These are phyloP conservation scores for Rhadina sibilatrix DNA, from an alignment of 2,113 vertebrate species.

Conservation along the genomic window DNA sequence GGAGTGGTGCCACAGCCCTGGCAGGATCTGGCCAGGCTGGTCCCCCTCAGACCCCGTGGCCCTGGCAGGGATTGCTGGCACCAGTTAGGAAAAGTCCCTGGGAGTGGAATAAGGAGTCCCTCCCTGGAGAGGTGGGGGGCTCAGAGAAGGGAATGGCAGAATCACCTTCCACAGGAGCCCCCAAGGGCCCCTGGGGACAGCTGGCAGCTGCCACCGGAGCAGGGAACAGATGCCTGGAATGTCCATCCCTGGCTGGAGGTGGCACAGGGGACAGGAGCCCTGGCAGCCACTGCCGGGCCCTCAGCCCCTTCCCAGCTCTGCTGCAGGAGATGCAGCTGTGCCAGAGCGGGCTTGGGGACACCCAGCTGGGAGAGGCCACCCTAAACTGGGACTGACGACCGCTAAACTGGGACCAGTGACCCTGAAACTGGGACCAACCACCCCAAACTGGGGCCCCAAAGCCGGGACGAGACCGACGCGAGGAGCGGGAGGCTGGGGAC, in stretches of 20 bases:
- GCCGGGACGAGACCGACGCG: rapidly evolving
- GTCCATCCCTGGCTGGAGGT: neutral
- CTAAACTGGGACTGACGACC: neutral
- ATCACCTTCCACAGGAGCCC: neutral
- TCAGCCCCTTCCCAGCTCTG: neutral
- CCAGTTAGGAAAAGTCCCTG: neutral
- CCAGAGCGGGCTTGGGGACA: rapidly evolving
- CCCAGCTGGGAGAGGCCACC: neutral
- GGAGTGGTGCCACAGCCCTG: neutral
- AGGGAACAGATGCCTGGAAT: neutral
- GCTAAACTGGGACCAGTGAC: neutral
- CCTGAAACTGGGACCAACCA: neutral
- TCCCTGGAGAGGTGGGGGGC: rapidly evolving
- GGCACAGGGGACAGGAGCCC: neutral
- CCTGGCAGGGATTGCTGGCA: neutral
- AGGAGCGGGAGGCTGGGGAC: neutral
- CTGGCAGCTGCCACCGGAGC: rapidly evolving
- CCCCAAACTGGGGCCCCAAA: neutral
- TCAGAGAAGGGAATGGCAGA: rapidly evolving
- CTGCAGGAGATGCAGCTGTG: neutral
- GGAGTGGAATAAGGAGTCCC: rapidly evolving
- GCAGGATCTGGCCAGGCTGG: neutral
- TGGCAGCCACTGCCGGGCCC: neutral
- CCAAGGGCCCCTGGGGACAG: neutral
- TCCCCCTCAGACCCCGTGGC: rapidly evolving